These are phyloP conservation scores for Simalia tracyae DNA, from an alignment of 2,797 vertebrate genomes.

Conservation along the genomic window DNA sequence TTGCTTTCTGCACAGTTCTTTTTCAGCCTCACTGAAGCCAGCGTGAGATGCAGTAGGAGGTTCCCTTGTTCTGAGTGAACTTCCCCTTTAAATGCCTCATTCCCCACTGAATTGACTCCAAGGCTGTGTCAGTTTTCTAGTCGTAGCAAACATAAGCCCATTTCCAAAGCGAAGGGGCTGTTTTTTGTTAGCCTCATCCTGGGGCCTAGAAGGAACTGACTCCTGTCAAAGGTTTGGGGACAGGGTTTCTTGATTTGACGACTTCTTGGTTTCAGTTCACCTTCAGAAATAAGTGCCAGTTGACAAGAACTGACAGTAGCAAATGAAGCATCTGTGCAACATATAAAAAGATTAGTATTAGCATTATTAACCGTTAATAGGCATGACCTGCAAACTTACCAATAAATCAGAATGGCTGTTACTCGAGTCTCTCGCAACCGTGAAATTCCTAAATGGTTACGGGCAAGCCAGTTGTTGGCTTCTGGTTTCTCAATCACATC, in stretches of 20 bases:
- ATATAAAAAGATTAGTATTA: no score
- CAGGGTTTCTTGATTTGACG: background rate
- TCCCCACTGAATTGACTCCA: no score
- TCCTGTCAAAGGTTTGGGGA: no score
- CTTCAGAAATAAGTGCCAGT: background rate
- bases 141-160: background rate
- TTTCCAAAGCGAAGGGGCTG: background rate
- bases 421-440: background rate
- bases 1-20: conserved; percentile 44
- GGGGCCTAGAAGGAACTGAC: background rate
- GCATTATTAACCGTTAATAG: background rate
- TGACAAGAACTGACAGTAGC: background rate
- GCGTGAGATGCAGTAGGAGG: conserved; percentile 49
- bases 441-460: background rate
- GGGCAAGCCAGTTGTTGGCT: background rate
- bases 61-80: background rate
- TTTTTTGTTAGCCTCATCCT: background rate
- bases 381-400: background rate
- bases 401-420: background rate
- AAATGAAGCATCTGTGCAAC: background rate
- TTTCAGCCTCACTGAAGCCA: conserved; percentile 52
- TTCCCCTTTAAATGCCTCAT: background rate
- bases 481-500: background rate
- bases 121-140: background rate
- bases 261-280: background rate